Percentiles rank a stretch among this genome's conserved stretches.
These are phyloP conservation scores for Coenobita brevimanus DNA, from an alignment of 1,140 invertebrate species.

Conservation along the genomic window DNA sequence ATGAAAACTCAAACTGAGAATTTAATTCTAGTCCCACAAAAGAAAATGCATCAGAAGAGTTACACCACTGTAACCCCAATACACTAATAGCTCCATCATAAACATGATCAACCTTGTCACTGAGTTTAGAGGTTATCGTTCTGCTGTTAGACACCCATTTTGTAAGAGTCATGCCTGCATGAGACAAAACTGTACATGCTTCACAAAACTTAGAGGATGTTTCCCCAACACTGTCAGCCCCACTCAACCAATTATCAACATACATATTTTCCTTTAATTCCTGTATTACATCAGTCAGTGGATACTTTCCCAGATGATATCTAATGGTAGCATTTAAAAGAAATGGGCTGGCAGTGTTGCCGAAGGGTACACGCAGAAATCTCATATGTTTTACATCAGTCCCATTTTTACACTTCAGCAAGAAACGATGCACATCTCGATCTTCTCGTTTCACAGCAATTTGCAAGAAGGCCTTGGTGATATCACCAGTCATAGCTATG, in stretches of 20 bases:
- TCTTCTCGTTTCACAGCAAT: slow-evolving; percentile 11
- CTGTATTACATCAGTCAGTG: slow-evolving; percentile 18
- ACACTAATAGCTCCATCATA: background rate
- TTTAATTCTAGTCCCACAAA: slow-evolving; percentile 25
- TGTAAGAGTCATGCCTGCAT: slow-evolving; percentile 23
- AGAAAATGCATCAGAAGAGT: background rate
- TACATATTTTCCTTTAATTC: slow-evolving; percentile 33
- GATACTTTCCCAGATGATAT: slow-evolving; percentile 12
- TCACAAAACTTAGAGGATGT: background rate
- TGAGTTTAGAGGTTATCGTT: background rate
- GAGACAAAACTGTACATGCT: slow-evolving; percentile 13
- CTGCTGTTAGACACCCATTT: slow-evolving; percentile 18
- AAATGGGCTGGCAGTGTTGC: slow-evolving; percentile 28
- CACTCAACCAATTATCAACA: slow-evolving; percentile 27
- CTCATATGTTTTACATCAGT: slow-evolving; percentile 2
- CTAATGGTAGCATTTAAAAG: slow-evolving; percentile 22
- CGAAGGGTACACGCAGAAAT: slow-evolving; percentile 34
- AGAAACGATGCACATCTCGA: slow-evolving; percentile 30
- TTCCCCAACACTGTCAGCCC: slow-evolving; percentile 15
- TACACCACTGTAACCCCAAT: slow-evolving; percentile 9
- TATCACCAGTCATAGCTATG: slow-evolving; percentile 30
- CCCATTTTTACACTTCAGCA: background rate
- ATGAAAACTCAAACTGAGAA: background rate
- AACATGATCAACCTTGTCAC: slow-evolving; percentile 15
- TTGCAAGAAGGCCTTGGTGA: slow-evolving; percentile 30